phyloP scores from a whole-genome alignment of 2,797 vertebrate species.

The Diceros bicornis region DNA sequence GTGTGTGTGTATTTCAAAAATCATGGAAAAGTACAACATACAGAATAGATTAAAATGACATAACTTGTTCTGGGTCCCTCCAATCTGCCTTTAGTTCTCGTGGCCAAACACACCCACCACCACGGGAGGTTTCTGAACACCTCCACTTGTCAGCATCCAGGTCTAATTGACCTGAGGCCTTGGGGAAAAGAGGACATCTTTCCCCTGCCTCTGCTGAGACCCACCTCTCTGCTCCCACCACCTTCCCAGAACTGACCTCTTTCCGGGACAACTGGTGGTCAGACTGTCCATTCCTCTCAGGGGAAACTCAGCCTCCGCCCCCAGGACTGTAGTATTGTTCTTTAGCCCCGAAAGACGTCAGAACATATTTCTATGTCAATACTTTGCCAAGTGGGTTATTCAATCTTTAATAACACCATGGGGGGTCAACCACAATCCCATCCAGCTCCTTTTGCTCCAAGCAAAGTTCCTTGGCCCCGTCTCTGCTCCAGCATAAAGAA shows the following conservation, averaged over 20 bases:
- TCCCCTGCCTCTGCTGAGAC: background rate
- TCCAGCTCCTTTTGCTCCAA: background rate
- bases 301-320: background rate
- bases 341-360: constrained; percentile 37
- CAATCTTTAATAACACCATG: background rate
- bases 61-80: background rate
- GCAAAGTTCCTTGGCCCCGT: background rate
- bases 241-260: background rate
- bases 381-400: background rate
- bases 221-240: background rate
- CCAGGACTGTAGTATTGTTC: background rate
- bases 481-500: background rate
- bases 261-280: background rate
- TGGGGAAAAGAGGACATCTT: background rate
- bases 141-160: background rate
- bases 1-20: background rate
- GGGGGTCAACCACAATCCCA: background rate
- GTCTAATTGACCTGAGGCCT: background rate
- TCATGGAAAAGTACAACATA: background rate
- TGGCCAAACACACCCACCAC: too few species aligned
- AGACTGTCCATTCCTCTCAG: background rate
- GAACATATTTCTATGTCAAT: background rate
- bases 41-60: background rate
- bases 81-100: background rate
- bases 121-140: background rate